Percentiles rank a stretch among this genome's conserved stretches.
These are phyloP conservation scores for Brachypalpus laphriformis DNA, from an alignment of 2,888 invertebrate species.

Conservation along the genomic window DNA sequence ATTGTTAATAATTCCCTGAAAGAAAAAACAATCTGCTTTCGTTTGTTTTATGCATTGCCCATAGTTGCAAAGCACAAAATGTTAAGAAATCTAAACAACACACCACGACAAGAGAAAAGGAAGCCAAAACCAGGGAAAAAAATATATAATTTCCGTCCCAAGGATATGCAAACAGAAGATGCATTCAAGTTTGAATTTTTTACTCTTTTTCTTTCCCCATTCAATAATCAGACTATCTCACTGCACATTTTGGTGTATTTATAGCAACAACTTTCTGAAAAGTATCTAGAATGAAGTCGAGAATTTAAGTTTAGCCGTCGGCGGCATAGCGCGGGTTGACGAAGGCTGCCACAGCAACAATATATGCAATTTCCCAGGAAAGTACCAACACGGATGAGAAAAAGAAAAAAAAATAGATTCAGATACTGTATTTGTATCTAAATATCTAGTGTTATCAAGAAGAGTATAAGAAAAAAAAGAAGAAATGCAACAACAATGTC, in stretches of 20 bases:
- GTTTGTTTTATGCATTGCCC: conserved; percentile 19
- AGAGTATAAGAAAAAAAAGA: not conserved
- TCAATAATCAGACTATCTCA: conserved; percentile 37
- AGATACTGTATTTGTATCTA: conserved; percentile 29
- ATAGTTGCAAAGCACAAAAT: not conserved
- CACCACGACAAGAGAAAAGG: not conserved
- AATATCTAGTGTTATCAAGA: conserved; percentile 22
- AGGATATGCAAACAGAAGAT: conserved; percentile 47
- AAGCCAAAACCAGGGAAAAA: not conserved
- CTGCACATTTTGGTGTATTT: conserved; percentile 9
- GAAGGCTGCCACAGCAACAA: not conserved
- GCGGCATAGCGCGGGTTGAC: not conserved
- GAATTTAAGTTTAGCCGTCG: not conserved
- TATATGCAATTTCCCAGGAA: conserved; percentile 8
- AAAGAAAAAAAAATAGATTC: not conserved
- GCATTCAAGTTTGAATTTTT: conserved; percentile 37
- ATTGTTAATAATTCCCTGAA: not conserved
- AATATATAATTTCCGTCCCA: conserved; percentile 26
- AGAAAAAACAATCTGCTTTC: not conserved
- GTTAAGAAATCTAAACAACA: conserved; percentile 25
- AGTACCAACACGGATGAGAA: not conserved
- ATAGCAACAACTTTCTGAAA: conserved; percentile 24
- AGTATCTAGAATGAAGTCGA: conserved; percentile 20
- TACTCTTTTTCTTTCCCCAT: not conserved
- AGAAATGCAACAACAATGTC: not conserved